phyloP scores from a whole-genome alignment of 23 tunicate species.

The Styela plicata region DNA sequence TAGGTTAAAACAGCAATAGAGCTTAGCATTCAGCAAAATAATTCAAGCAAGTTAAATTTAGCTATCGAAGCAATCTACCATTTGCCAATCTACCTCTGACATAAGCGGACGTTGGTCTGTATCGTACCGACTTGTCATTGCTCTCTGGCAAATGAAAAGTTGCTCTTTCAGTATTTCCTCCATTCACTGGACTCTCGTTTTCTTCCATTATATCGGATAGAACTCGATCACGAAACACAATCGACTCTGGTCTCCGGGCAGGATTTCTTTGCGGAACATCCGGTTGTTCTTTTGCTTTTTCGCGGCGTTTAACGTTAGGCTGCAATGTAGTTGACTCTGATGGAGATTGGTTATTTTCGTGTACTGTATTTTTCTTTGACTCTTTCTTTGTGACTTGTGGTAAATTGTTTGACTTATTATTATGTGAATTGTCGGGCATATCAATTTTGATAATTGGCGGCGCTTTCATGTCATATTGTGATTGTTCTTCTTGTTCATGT shows the following conservation, averaged over 20 bases:
- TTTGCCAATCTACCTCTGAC: background rate
- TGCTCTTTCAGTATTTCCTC: background rate
- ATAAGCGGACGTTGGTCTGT: background rate
- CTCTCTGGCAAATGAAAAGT: background rate
- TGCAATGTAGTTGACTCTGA: background rate
- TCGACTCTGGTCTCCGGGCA: background rate
- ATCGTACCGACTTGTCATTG: background rate
- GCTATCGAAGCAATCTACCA: background rate
- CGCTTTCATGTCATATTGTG: background rate
- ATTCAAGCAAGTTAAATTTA: too few relatives aligned
- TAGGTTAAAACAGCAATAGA: too few relatives aligned
- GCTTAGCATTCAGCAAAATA: too few relatives aligned
- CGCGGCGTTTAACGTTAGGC: background rate
- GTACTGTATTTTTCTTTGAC: background rate
- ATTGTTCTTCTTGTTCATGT: background rate
- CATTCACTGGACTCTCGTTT: background rate
- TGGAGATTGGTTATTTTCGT: background rate
- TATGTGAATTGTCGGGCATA: background rate
- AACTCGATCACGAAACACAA: background rate
- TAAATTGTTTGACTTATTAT: background rate
- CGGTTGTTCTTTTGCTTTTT: background rate
- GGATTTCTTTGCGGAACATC: background rate
- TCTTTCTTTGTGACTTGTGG: background rate
- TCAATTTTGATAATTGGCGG: background rate
- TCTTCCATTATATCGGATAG: constrained; percentile 7